Evolutionary conservation across 2,113 vertebrate species (phyloP).

Genomic region (Cyprinus carpio): DNA sequence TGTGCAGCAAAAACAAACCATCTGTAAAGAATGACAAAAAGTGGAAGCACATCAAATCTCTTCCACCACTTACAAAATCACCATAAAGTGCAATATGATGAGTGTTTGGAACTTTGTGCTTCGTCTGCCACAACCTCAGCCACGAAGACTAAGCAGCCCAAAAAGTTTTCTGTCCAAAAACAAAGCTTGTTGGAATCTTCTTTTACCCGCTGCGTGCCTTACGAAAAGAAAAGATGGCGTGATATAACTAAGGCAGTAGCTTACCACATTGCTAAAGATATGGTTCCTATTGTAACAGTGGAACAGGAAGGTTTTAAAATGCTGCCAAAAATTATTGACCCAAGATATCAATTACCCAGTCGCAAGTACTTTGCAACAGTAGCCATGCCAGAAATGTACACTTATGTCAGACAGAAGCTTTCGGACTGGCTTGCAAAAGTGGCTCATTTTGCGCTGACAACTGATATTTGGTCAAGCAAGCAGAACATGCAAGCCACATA

Average conservation of each 20-base stretch:
- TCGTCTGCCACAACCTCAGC: no score
- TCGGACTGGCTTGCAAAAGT: conserved; percentile 33
- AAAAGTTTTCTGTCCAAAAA: conserved; percentile 9
- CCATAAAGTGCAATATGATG: conserved; percentile 15
- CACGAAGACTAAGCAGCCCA: no score
- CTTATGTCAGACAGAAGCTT: background rate
- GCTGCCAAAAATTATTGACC: background rate
- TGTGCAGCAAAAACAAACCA: conserved; percentile 21
- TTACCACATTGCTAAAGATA: background rate
- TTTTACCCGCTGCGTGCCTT: background rate
- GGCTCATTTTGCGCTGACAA: background rate
- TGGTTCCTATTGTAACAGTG: background rate
- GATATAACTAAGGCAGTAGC: no score
- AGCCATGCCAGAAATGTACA: conserved; percentile 43
- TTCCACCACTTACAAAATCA: conserved; percentile 29
- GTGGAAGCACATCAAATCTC: conserved; percentile 15
- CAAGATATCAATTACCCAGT: conserved; percentile 38
- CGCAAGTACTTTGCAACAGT: conserved; percentile 14
- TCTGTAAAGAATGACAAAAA: background rate
- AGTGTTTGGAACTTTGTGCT: background rate
- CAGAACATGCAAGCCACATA: conserved; percentile 16
- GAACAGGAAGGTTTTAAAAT: background rate
- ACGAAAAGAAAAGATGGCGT: background rate
- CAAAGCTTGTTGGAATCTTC: background rate
- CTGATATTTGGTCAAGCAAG: background rate